Conservation (phyloP, 2,113 vertebrate species). For the Phalacrocorax carbo region DNA sequence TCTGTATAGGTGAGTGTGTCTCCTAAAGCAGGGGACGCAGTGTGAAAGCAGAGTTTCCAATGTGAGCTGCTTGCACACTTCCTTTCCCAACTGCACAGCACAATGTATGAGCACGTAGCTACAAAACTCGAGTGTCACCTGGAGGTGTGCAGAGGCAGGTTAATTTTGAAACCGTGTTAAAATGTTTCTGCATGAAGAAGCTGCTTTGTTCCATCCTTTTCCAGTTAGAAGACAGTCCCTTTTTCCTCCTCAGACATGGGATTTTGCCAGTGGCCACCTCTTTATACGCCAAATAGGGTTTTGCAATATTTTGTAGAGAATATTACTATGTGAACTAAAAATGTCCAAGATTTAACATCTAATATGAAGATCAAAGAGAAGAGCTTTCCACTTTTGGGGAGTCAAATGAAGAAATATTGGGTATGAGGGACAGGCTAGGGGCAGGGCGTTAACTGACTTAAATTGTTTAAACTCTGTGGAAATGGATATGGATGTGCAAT, state of each 20-base stretch:
- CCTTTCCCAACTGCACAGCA: background rate
- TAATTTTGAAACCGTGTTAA: background rate
- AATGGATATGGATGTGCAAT: background rate
- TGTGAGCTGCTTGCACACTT: background rate
- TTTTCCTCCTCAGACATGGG: background rate
- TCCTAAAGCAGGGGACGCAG: background rate
- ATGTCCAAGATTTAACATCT: background rate
- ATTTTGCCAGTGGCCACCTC: background rate
- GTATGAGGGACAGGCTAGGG: background rate
- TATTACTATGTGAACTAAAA: background rate
- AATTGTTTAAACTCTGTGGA: background rate
- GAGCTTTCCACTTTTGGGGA: background rate
- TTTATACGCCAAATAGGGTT: background rate
- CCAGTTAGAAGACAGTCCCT: background rate
- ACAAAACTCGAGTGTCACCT: background rate
- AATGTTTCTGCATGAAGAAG: background rate
- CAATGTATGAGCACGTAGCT: accelerated
- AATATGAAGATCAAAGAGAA: background rate
- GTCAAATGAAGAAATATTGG: background rate
- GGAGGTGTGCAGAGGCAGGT: background rate
- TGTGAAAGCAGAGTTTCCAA: background rate
- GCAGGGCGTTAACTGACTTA: background rate
- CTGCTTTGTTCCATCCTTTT: background rate
- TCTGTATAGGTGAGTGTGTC: background rate
- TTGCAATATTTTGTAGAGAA: background rate